phyloP scores from a whole-genome alignment of 2,113 vertebrate species.

The Cryptotis parvus region DNA sequence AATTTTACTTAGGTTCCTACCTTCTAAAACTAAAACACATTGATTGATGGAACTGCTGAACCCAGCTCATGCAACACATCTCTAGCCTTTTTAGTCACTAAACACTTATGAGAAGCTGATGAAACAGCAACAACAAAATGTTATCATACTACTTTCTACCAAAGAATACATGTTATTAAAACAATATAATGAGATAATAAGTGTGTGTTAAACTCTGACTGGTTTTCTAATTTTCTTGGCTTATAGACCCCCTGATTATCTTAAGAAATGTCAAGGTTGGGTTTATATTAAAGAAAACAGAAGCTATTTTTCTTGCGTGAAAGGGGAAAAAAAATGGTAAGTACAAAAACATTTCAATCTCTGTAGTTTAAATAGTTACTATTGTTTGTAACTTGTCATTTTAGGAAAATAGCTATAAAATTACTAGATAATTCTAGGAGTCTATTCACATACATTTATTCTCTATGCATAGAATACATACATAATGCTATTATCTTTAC shows the following conservation, averaged over 20 bases:
- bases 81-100: constrained; percentile 10
- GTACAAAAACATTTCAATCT: not conserved
- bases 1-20: constrained; percentile 31
- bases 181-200: not conserved
- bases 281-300: not conserved
- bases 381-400: constrained; percentile 6
- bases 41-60: constrained; percentile 12
- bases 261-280: not conserved
- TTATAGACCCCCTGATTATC: not conserved
- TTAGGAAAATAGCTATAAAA: constrained; percentile 47
- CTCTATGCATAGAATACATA: not conserved
- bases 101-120: not conserved
- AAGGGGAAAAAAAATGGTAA: constrained; percentile 5
- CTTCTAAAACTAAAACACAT: constrained; percentile 26
- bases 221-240: not conserved
- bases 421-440: constrained; percentile 47
- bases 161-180: not conserved
- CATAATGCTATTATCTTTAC: not conserved
- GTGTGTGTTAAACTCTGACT: not conserved
- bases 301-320: not conserved
- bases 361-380: not conserved
- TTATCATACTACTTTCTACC: not conserved
- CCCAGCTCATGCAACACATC: not conserved
- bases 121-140: constrained; percentile 13
- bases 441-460: not conserved